These are phyloP conservation scores for Sepiola atlantica DNA, from an alignment of 2,888 invertebrate species.

Conservation along the genomic window DNA sequence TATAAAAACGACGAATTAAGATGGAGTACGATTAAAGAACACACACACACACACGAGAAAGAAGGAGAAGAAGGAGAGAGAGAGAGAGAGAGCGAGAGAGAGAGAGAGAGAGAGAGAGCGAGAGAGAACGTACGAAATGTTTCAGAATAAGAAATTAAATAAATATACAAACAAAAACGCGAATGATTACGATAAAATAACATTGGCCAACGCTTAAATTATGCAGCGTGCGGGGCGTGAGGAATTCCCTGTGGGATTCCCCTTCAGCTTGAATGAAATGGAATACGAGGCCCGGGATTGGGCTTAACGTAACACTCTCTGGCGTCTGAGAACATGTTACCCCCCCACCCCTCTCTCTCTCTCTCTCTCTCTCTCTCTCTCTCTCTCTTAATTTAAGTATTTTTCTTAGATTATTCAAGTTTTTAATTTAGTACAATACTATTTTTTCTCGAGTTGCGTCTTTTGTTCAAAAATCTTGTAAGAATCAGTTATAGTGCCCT, in stretches of 20 bases:
- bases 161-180: not conserved
- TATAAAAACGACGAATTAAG: too few relatives aligned
- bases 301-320: not conserved
- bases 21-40: too few relatives aligned
- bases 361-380: not conserved
- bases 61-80: not conserved
- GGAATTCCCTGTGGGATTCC: conserved; percentile 19
- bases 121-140: not conserved
- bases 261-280: conserved; percentile 17
- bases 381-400: not conserved
- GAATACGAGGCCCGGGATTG: not conserved
- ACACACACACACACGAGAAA: too few relatives aligned
- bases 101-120: not conserved
- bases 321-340: not conserved
- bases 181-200: not conserved
- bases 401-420: not conserved
- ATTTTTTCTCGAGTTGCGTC: too few relatives aligned
- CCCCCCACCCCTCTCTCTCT: not conserved
- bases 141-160: not conserved
- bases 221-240: not conserved
- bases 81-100: not conserved
- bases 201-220: not conserved
- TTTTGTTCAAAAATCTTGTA: too few relatives aligned
- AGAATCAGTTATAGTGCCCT: too few relatives aligned
- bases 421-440: too few relatives aligned